Evolutionary conservation across 2,113 vertebrate species (phyloP), one percentile per base, ranked within the genome.

Genomic region (Symphodus melops): DNA sequence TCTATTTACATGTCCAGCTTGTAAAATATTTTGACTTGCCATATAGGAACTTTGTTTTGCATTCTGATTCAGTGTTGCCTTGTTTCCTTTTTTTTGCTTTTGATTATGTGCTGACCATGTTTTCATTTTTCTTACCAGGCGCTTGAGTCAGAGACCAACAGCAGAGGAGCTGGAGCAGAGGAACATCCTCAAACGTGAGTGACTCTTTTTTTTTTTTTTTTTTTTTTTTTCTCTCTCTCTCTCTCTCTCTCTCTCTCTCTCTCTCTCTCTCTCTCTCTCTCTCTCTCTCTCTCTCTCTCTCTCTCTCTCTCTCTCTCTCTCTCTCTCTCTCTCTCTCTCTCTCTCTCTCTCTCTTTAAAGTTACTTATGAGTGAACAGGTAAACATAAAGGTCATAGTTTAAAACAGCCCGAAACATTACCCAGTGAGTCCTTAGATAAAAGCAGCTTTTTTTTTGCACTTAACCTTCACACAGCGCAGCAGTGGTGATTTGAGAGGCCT

Each of bases 141-240:
- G 97, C 80, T 94, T 99, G 94, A 99, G 97, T 92, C 98, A 99
- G 94, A 96, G 98, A 86, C 98, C 98, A 0, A 99, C 97, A 0
- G 97, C 96, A 2, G 98, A 99, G 83, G 98, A 99, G 77, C 91
- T 99, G 89, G 98, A 99, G 74, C 98, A 99, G 92, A 95, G 98
- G 86, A 99, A 99, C 93, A 99, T 99, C 84, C 93, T 99, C 86
- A 99, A 99, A 95, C 97, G 98, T 99, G 90, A 99, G 98, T 96
- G 66, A 55, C 13, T n/a, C n/a, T n/a, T n/a, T n/a, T n/a, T n/a
- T n/a, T n/a, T n/a, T n/a, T n/a, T n/a, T n/a, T n/a, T n/a, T n/a
- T n/a, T n/a, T n/a, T n/a, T n/a, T n/a, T n/a, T n/a, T n/a, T n/a
- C n/a, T n/a, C n/a, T n/a, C n/a, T n/a, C n/a, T n/a, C n/a, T n/a